Conservation (phyloP, 2,113 vertebrate genomes). For the Spheniscus mendiculus region DNA sequence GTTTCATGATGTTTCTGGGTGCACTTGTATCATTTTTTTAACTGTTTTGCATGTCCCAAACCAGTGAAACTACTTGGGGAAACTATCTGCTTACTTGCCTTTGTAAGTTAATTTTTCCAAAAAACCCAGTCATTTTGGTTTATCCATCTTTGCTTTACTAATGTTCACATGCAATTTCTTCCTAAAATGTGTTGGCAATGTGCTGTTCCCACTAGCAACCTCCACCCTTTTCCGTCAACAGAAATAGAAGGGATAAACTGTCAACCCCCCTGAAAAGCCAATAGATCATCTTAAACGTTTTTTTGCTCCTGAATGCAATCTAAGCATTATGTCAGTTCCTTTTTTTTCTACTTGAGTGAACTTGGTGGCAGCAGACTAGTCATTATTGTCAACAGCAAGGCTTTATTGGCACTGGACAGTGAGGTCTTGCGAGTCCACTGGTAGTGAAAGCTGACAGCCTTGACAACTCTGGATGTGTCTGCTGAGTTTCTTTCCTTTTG, state of each 20-base stretch:
- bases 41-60: not conserved
- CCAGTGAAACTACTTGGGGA: not conserved
- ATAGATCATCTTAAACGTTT: not conserved
- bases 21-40: not conserved
- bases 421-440: not conserved
- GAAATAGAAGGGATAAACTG: conserved; percentile 9
- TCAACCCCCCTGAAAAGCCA: not conserved
- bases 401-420: not conserved
- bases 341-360: conserved; percentile 18
- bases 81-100: not conserved
- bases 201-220: not conserved
- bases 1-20: not conserved
- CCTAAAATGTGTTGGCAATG: not conserved
- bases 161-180: not conserved
- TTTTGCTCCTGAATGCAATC: not conserved
- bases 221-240: not conserved
- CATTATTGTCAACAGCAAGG: conserved; percentile 8
- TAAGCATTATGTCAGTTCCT: conserved; percentile 15
- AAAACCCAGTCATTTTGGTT: not conserved
- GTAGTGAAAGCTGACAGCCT: not conserved
- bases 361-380: not conserved
- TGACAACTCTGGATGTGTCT: not conserved
- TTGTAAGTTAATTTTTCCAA: not conserved
- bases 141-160: not conserved
- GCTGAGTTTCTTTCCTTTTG: not conserved